Percentiles rank a stretch among this genome's conserved stretches.
These are phyloP conservation scores for Podargus strigoides DNA, from an alignment of 2,797 vertebrate genomes.

Conservation along the genomic window DNA sequence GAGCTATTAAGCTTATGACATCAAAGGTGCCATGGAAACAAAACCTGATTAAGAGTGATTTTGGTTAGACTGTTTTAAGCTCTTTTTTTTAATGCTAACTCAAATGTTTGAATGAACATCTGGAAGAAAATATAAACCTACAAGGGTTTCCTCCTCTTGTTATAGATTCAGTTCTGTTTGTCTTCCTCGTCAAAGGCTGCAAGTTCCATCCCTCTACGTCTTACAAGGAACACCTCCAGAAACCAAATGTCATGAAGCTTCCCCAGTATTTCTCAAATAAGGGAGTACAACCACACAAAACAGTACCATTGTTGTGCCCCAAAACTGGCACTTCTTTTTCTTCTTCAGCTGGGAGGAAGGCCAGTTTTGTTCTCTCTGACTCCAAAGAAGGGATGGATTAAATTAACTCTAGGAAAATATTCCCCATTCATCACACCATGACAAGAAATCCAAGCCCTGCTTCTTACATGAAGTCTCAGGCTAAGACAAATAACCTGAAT, in stretches of 20 bases:
- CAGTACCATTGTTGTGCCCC: not conserved
- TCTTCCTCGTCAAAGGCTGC: not conserved
- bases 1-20: slow-evolving; percentile 54
- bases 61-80: slow-evolving; percentile 31
- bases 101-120: slow-evolving; percentile 22
- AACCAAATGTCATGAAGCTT: not conserved
- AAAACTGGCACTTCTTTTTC: not conserved
- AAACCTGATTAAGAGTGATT: slow-evolving; percentile 64
- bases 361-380: not conserved
- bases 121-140: not conserved
- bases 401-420: not conserved
- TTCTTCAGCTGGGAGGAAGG: not conserved
- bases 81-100: not conserved
- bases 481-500: not conserved
- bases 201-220: not conserved
- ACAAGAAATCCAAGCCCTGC: not conserved
- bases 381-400: not conserved
- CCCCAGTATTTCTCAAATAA: not conserved
- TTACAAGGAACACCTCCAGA: not conserved
- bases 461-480: not conserved
- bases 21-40: slow-evolving; percentile 64
- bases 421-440: not conserved
- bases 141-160: not conserved
- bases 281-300: not conserved
- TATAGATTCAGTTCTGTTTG: not conserved